These are phyloP conservation scores for Euschistus heros DNA, from an alignment of 1,140 invertebrate species.

Conservation along the genomic window DNA sequence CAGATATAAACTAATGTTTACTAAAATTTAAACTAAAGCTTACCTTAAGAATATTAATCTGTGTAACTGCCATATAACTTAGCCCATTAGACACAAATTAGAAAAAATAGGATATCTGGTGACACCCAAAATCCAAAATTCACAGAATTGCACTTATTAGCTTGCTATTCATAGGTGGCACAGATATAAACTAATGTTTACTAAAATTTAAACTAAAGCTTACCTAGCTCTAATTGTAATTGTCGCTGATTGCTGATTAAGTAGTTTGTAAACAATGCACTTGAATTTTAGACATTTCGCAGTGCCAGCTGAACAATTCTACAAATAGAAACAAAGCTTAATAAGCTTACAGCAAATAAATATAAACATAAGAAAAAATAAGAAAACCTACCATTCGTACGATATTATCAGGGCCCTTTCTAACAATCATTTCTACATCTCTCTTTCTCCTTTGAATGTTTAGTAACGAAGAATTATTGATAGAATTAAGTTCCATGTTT, in stretches of 20 bases:
- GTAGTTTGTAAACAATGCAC: constrained; percentile 67
- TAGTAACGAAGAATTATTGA: neutral
- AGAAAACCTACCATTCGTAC: constrained; percentile 17
- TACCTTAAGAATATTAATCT: no score
- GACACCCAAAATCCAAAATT: no score
- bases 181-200: neutral
- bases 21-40: constrained; percentile 19
- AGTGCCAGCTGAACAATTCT: constrained; percentile 68
- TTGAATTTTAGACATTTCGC: constrained; percentile 78
- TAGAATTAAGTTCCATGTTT: neutral
- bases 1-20: constrained; percentile 11
- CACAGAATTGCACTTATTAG: no score
- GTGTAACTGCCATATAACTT: no score
- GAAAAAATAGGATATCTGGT: no score
- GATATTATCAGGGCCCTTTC: constrained; percentile 22
- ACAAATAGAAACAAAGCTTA: constrained; percentile 33
- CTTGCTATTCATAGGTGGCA: no score
- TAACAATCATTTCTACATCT: constrained; percentile 59
- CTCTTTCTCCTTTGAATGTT: constrained; percentile 37
- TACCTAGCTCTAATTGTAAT: constrained; percentile 65
- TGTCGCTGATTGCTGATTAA: constrained; percentile 57
- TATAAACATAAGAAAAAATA: neutral
- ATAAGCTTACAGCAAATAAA: neutral
- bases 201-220: constrained; percentile 19
- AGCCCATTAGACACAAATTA: no score